Evolutionary conservation across 2,888 invertebrate species (phyloP).

Genomic region (Cotesia congregata): DNA sequence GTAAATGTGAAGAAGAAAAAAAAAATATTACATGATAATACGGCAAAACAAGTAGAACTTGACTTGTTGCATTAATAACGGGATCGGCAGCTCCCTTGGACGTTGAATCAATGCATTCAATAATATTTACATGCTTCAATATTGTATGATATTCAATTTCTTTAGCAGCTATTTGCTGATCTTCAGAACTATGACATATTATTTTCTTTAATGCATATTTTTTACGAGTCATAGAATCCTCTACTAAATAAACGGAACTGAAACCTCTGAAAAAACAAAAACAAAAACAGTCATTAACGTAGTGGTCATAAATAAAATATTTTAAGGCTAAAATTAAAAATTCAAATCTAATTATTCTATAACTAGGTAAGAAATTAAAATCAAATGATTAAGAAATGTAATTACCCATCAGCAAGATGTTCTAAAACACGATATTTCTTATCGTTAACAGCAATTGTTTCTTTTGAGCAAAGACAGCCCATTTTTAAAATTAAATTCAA

Average conservation of each 20-base stretch:
- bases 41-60: conserved; percentile 81
- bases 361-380: not conserved
- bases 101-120: conserved; percentile 80
- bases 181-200: conserved; percentile 83
- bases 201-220: conserved; percentile 85
- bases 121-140: conserved; percentile 81
- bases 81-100: conserved; percentile 78
- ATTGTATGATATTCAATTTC: conserved; percentile 83
- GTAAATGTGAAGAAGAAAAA: not conserved
- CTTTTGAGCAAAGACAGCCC: conserved; percentile 84
- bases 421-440: conserved; percentile 79
- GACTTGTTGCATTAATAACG: conserved; percentile 78
- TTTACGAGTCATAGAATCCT: conserved; percentile 77
- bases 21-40: conserved; percentile 75
- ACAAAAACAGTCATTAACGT: not conserved
- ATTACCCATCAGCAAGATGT: conserved; percentile 83
- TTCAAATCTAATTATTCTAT: not conserved
- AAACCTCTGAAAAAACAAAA: conserved; percentile 77
- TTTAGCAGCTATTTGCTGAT: conserved; percentile 79
- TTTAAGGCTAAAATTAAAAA: not conserved
- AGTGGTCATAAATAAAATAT: not conserved
- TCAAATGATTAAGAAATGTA: conserved; percentile 40
- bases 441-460: conserved; percentile 79
- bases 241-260: conserved; percentile 83
- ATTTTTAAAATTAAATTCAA: conserved; percentile 79